Percentiles rank a stretch among this genome's conserved stretches.
These are phyloP conservation scores for Ornithorhynchus anatinus DNA, from an alignment of 2,113 vertebrate species.

Conservation along the genomic window DNA sequence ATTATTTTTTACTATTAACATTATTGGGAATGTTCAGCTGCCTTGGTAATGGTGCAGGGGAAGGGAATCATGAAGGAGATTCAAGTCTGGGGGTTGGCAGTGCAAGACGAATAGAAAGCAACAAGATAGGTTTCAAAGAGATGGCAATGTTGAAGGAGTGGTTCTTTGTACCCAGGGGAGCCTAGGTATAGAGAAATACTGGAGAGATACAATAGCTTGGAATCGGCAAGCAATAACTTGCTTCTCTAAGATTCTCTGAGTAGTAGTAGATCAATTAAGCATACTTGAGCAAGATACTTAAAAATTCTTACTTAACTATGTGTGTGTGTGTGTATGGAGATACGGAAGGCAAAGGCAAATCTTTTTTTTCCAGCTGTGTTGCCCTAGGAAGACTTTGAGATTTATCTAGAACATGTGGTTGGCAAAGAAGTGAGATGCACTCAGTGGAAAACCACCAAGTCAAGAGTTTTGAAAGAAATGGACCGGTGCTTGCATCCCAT, in stretches of 20 bases:
- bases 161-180: too few species aligned
- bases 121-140: background rate
- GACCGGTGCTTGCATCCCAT: too few species aligned
- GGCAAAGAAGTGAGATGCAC: fast-evolving
- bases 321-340: background rate
- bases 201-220: background rate
- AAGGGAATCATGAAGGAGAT: background rate
- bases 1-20: too few species aligned
- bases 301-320: too few species aligned
- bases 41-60: too few species aligned
- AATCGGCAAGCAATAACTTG: background rate
- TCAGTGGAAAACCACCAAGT: background rate
- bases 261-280: background rate
- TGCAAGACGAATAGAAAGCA: background rate
- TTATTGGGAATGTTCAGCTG: too few species aligned
- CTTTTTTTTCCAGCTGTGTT: background rate
- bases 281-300: too few species aligned
- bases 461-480: background rate
- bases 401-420: background rate
- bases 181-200: background rate
- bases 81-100: background rate
- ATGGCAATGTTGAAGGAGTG: too few species aligned
- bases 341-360: background rate
- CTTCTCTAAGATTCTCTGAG: background rate
- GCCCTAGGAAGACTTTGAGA: background rate